phyloP scores from a whole-genome alignment of 2,797 vertebrate species.

The Lophius americanus region DNA sequence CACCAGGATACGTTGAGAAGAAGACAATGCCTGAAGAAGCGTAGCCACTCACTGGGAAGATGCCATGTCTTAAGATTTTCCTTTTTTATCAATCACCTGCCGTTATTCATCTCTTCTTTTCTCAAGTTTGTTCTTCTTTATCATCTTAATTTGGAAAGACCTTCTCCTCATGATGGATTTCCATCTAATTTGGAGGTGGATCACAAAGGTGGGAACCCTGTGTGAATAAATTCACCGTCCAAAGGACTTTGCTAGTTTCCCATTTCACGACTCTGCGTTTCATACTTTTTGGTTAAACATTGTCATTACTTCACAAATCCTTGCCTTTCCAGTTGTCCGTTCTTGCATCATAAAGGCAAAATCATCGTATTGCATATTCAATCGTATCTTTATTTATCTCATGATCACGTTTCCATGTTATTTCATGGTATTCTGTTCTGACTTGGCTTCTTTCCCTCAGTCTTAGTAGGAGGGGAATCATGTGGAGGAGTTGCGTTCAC shows the following conservation, averaged over 20 bases:
- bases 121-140: constrained; percentile 64
- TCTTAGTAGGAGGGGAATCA: constrained; percentile 74
- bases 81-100: constrained; percentile 73
- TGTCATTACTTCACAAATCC: constrained; percentile 59
- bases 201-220: constrained; percentile 63
- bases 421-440: constrained; percentile 81
- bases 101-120: constrained; percentile 74
- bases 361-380: constrained; percentile 59
- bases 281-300: constrained; percentile 69
- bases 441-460: constrained; percentile 82
- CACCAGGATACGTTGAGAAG: constrained; percentile 73
- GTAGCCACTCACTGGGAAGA: constrained; percentile 80
- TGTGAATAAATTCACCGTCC: constrained; percentile 60
- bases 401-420: constrained; percentile 73
- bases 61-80: constrained; percentile 80
- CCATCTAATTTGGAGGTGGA: constrained; percentile 69
- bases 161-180: constrained; percentile 67
- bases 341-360: constrained; percentile 59
- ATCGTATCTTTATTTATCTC: constrained; percentile 63
- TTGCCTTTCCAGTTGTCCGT: constrained; percentile 47
- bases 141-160: constrained; percentile 75
- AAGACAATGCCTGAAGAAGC: constrained; percentile 80
- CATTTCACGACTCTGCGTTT: constrained; percentile 66
- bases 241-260: constrained; percentile 63
- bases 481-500: constrained; percentile 74